A percentile compares a stretch with the other conserved stretches of the same genome.
Conservation (phyloP, 2,888 invertebrate genomes). For the Pristionchus arcanus region DNA sequence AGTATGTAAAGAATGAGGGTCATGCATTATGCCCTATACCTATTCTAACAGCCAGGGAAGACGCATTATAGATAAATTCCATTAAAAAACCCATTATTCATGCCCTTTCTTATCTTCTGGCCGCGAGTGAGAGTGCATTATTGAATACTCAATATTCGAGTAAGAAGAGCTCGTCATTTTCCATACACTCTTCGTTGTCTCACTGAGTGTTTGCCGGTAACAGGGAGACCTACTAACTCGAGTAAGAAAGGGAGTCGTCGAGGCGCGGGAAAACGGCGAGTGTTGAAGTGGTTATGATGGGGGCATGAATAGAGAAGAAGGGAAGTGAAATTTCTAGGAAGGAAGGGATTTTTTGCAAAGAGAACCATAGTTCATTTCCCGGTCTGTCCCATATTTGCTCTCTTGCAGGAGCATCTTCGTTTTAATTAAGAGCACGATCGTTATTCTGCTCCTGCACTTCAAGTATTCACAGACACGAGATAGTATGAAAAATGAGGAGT, state of each 20-base stretch:
- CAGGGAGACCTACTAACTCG: not conserved
- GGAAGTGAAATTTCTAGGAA: not conserved
- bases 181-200: not conserved
- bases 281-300: constrained; percentile 16
- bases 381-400: not conserved
- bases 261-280: not conserved
- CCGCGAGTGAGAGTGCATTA: not conserved
- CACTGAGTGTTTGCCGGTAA: not conserved
- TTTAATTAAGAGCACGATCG: not conserved
- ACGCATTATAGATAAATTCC: no score
- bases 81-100: no score
- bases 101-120: no score
- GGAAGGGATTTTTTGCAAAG: not conserved
- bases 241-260: not conserved
- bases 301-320: not conserved
- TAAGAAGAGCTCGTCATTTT: not conserved
- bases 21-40: no score
- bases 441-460: not conserved
- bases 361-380: not conserved
- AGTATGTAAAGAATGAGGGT: no score
- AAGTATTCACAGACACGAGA: not conserved
- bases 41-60: no score
- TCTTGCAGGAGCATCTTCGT: not conserved
- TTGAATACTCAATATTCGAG: not conserved
- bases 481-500: not conserved